phyloP scores from a whole-genome alignment of 2,113 vertebrate genomes.

The Trichomycterus rosablanca region DNA sequence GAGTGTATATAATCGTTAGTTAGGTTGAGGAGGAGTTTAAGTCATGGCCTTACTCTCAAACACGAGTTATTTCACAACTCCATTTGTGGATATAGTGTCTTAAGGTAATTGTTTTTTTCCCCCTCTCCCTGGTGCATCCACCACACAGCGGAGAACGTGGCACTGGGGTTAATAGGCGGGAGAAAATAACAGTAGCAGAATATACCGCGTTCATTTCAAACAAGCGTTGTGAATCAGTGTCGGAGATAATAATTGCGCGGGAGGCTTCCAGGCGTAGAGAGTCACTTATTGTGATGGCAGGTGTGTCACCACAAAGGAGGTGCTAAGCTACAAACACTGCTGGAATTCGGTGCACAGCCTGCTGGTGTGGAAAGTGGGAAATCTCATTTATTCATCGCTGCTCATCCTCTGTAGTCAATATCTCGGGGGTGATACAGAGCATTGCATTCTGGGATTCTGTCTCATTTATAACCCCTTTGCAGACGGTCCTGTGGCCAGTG shows the following conservation, averaged over 20 bases:
- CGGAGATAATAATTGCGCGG: slow-evolving; percentile 25
- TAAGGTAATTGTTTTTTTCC: too few relatives aligned
- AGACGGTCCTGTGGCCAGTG: background rate
- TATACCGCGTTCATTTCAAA: background rate
- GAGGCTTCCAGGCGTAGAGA: background rate
- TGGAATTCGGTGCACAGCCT: slow-evolving; percentile 24
- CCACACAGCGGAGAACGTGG: too few relatives aligned
- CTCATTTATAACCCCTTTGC: background rate
- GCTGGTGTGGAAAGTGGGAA: slow-evolving; percentile 6
- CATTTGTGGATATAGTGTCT: too few relatives aligned
- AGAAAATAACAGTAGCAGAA: background rate
- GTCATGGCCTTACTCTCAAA: too few relatives aligned
- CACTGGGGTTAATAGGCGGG: too few relatives aligned
- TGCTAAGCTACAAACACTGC: slow-evolving; percentile 13
- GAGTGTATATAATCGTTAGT: too few relatives aligned
- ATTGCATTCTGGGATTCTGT: too few relatives aligned
- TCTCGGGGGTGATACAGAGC: too few relatives aligned
- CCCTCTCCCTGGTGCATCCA: too few relatives aligned
- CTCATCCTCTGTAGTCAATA: too few relatives aligned
- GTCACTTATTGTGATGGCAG: slow-evolving; percentile 30
- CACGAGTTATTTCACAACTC: too few relatives aligned
- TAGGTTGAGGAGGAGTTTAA: too few relatives aligned
- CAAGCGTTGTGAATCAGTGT: slow-evolving; percentile 27
- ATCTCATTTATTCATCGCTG: slow-evolving; percentile 18
- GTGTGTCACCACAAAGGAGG: slow-evolving; percentile 19